phyloP scores from a whole-genome alignment of 2,888 invertebrate species.

The Dolichopus griseipennis region DNA sequence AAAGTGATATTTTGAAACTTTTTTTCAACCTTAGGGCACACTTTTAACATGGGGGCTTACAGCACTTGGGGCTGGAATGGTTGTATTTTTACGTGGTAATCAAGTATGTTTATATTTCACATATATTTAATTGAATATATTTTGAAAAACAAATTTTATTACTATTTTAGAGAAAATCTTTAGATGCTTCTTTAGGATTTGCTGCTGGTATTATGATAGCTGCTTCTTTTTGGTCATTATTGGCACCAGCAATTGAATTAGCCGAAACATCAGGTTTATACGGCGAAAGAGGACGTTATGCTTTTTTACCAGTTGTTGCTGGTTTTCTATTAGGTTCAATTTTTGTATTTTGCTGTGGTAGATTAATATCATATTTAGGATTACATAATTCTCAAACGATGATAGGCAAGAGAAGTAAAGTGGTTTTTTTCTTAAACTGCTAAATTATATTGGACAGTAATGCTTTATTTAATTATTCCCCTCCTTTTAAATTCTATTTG shows the following conservation, averaged over 20 bases:
- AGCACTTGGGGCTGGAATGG: conserved; percentile 83
- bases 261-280: conserved; percentile 70
- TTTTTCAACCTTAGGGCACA: conserved; percentile 48
- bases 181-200: conserved; percentile 92
- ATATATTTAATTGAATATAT: conserved; percentile 11
- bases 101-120: conserved; percentile 58
- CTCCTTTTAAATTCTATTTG: conserved; percentile 18
- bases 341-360: conserved; percentile 90
- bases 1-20: neutral
- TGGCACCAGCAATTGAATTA: conserved; percentile 92
- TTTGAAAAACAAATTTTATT: conserved; percentile 18
- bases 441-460: neutral
- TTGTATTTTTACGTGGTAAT: conserved; percentile 77
- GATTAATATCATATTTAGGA: conserved; percentile 69
- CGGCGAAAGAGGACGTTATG: conserved; percentile 71
- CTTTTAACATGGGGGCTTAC: conserved; percentile 95
- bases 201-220: conserved; percentile 99
- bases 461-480: neutral
- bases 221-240: conserved; percentile 95
- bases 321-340: conserved; percentile 89
- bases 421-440: neutral
- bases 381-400: conserved; percentile 76
- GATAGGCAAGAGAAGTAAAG: conserved; percentile 53
- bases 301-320: conserved; percentile 81
- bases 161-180: conserved; percentile 68